A percentile compares a stretch with the other conserved stretches of the same genome.
These are phyloP conservation scores for Acrocephalus arundinaceus DNA, from an alignment of 2,113 vertebrate genomes.

Conservation along the genomic window DNA sequence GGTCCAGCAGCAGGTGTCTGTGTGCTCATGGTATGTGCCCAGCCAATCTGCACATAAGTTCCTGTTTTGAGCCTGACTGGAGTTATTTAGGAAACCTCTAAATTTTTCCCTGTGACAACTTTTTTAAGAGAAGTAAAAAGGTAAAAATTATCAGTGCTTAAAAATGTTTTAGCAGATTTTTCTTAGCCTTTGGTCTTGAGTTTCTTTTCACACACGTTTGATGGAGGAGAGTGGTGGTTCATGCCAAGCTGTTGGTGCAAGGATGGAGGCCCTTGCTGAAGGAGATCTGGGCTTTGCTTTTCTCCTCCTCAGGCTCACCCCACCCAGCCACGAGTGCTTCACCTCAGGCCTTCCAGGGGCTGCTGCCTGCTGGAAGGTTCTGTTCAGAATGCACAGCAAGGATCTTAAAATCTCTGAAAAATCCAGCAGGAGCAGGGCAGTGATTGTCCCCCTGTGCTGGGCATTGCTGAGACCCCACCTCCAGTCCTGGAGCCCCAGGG, in stretches of 20 bases:
- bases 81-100: not conserved
- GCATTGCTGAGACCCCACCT: not conserved
- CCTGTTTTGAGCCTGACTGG: not conserved
- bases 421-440: not conserved
- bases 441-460: rapidly evolving
- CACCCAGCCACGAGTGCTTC: rapidly evolving
- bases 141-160: not conserved
- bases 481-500: rapidly evolving
- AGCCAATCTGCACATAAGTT: not conserved
- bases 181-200: not conserved
- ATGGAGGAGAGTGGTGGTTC: not conserved
- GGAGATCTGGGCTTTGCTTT: not conserved
- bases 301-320: not conserved
- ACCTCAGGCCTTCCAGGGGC: not conserved
- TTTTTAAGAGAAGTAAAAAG: not conserved
- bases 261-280: not conserved
- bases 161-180: not conserved
- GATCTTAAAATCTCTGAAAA: rapidly evolving
- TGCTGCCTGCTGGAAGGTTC: too few relatives aligned
- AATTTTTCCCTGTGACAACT: not conserved
- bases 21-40: not conserved
- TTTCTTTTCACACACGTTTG: rapidly evolving
- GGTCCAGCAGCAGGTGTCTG: not conserved
- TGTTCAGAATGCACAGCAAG: rapidly evolving
- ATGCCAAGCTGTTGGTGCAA: rapidly evolving